A percentile compares a stretch with the other conserved stretches of the same genome.
Conservation (phyloP, 2,888 invertebrate genomes). For the Xestia xanthographa region DNA sequence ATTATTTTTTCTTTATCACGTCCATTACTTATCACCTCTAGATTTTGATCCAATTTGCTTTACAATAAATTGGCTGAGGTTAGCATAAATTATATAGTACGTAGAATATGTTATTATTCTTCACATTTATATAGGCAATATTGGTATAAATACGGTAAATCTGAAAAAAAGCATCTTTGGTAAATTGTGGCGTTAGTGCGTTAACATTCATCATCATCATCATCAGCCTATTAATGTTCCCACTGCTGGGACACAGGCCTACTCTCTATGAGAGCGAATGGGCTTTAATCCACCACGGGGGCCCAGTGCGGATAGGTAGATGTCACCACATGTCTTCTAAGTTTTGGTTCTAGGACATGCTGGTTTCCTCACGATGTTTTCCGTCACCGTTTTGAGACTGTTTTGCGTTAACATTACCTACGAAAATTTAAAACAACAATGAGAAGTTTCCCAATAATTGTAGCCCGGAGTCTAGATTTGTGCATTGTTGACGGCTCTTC, state of each 20-base stretch:
- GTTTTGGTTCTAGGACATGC: too few species aligned
- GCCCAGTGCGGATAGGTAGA: too few species aligned
- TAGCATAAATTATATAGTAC: conserved; percentile 22
- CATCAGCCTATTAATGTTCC: too few species aligned
- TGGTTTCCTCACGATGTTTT: too few species aligned
- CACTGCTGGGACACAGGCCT: too few species aligned
- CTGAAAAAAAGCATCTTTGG: not conserved
- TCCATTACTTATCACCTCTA: conserved; percentile 11
- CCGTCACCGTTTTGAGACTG: too few species aligned
- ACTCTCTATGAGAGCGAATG: too few species aligned
- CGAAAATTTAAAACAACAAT: not conserved
- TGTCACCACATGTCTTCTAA: too few species aligned
- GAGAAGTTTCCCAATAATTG: not conserved
- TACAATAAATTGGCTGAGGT: not conserved
- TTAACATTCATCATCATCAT: too few species aligned
- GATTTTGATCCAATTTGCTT: not conserved
- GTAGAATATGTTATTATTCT: not conserved
- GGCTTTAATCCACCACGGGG: too few species aligned
- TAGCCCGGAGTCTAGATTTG: not conserved
- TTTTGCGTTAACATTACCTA: not conserved
- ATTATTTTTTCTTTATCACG: not conserved
- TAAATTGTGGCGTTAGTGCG: not conserved
- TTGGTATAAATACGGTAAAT: not conserved
- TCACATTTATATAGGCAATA: not conserved
- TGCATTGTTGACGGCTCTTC: not conserved